Conservation (phyloP, 2,797 vertebrate species). For the Siniperca scherzeri region DNA sequence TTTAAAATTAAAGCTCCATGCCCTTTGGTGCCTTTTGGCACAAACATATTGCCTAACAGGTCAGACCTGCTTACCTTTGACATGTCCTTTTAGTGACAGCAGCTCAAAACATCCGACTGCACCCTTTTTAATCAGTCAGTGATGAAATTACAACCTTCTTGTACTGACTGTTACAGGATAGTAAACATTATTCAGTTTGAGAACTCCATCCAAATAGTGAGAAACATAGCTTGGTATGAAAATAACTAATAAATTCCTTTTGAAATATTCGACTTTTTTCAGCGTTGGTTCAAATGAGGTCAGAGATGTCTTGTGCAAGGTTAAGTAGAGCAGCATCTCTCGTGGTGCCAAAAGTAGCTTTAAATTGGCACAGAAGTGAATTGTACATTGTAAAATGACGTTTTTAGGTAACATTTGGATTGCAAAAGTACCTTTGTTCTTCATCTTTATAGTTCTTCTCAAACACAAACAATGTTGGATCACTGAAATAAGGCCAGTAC, state of each 20-base stretch:
- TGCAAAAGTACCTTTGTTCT: neutral
- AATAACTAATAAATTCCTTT: neutral
- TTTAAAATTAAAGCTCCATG: neutral
- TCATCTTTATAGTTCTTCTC: neutral
- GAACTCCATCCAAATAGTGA: neutral
- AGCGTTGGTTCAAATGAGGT: neutral
- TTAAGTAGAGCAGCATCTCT: neutral
- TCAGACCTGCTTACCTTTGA: neutral
- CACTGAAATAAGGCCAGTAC: neutral
- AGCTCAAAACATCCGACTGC: neutral
- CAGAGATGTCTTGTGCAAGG: neutral
- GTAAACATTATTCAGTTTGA: neutral
- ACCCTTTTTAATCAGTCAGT: neutral
- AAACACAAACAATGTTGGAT: neutral
- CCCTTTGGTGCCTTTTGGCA: neutral
- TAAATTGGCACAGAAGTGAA: neutral
- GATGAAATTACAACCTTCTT: neutral
- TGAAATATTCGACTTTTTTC: neutral
- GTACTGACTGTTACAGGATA: neutral
- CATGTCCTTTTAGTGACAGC: neutral
- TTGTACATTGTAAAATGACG: neutral
- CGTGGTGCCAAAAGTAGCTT: neutral
- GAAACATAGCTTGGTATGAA: neutral
- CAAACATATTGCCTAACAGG: neutral
- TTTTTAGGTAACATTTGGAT: neutral